A percentile compares a stretch with the other conserved stretches of the same genome.
phyloP scores from a whole-genome alignment of 2,113 vertebrate species.

The Gorsachius goisagi region DNA sequence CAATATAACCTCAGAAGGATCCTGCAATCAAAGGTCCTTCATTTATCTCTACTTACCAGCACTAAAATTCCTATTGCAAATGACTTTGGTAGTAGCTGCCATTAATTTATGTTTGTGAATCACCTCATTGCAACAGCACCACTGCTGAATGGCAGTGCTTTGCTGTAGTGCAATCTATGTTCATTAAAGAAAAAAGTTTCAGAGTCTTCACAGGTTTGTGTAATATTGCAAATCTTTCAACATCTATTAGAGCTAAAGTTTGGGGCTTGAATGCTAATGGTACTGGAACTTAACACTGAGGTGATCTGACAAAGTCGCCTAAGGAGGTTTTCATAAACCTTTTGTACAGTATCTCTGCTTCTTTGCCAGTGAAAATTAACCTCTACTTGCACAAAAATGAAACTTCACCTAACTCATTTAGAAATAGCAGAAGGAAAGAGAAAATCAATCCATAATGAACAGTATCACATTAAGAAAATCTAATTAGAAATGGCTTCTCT shows the following conservation, averaged over 20 bases:
- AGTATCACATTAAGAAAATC: slow-evolving; percentile 46
- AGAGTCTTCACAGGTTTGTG: neutral
- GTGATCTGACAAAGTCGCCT: slow-evolving; percentile 17
- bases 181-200: slow-evolving; percentile 6
- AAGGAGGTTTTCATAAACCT: slow-evolving; percentile 55
- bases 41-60: neutral
- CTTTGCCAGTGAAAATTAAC: slow-evolving; percentile 52
- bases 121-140: neutral
- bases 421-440: slow-evolving; percentile 39
- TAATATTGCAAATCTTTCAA: slow-evolving; percentile 36
- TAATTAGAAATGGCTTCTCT: slow-evolving; percentile 52
- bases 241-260: slow-evolving; percentile 12
- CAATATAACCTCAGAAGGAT: neutral
- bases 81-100: neutral
- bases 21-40: neutral
- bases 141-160: neutral
- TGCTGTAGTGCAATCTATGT: neutral
- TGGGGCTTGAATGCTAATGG: slow-evolving; percentile 15
- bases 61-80: neutral
- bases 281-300: neutral
- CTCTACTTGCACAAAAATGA: slow-evolving; percentile 23
- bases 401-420: slow-evolving; percentile 46
- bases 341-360: slow-evolving; percentile 9
- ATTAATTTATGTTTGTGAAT: neutral
- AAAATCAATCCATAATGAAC: slow-evolving; percentile 63